Evolutionary conservation across 2,888 invertebrate species (phyloP).

Genomic region (Linyphia triangularis): DNA sequence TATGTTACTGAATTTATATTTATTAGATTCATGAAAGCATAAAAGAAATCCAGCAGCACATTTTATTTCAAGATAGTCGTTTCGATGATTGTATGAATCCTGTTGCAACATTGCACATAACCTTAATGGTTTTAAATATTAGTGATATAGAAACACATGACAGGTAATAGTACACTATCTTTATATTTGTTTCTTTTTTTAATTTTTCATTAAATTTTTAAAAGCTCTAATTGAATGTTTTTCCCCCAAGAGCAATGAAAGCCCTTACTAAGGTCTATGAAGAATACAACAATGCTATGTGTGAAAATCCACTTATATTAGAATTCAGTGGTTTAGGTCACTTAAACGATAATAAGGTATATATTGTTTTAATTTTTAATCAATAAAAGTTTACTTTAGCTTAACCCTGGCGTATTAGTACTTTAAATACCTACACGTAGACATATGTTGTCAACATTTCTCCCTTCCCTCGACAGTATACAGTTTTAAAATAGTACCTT

Average conservation of each 20-base stretch:
- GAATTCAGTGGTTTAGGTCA: conserved; percentile 59
- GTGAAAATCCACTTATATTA: conserved; percentile 35
- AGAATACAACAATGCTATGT: conserved; percentile 36
- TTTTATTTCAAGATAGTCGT: conserved; percentile 21
- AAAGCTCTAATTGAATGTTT: neutral
- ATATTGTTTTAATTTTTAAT: neutral
- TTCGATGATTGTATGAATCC: conserved; percentile 21
- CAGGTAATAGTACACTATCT: conserved; percentile 12
- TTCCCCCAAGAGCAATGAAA: conserved; percentile 43
- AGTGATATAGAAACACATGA: conserved; percentile 24
- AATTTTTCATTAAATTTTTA: neutral
- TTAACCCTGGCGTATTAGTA: too few relatives aligned
- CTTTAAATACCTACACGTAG: too few relatives aligned
- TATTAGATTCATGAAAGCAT: conserved; percentile 51
- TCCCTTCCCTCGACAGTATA: too few relatives aligned
- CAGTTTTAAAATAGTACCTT: too few relatives aligned
- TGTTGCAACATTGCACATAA: conserved; percentile 52
- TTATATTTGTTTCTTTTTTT: neutral
- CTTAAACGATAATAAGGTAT: conserved; percentile 51
- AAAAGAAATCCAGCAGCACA: conserved; percentile 48
- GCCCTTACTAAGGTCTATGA: conserved; percentile 33
- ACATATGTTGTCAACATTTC: too few relatives aligned
- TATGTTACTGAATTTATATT: neutral
- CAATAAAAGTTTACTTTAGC: too few relatives aligned
- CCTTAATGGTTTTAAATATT: conserved; percentile 64